Percentiles rank a stretch among this genome's conserved stretches.
phyloP scores from a whole-genome alignment of 2,888 invertebrate species.

The Torymus auratus region DNA sequence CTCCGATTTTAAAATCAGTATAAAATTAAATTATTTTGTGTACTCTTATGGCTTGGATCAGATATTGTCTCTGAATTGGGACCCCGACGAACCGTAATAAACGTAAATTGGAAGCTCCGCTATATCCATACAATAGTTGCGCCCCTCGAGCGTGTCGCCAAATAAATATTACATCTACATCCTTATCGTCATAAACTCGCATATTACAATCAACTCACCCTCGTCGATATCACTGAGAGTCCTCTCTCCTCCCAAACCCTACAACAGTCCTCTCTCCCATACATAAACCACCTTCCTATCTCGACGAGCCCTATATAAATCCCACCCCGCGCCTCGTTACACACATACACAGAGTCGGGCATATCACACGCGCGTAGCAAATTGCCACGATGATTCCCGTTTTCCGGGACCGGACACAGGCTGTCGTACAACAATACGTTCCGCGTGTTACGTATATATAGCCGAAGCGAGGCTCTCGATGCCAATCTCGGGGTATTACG shows the following conservation, averaged over 20 bases:
- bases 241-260: neutral
- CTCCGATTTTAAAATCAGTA: too few relatives aligned
- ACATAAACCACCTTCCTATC: conserved; percentile 4
- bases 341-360: too few relatives aligned
- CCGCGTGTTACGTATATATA: too few relatives aligned
- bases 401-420: conserved; percentile 3
- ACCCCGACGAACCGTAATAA: too few relatives aligned
- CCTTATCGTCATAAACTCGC: conserved; percentile 8
- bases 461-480: neutral
- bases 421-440: neutral
- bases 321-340: too few relatives aligned
- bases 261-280: neutral
- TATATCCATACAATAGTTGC: too few relatives aligned
- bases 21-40: too few relatives aligned
- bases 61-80: too few relatives aligned
- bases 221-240: conserved; percentile 31
- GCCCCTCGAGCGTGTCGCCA: neutral
- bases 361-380: conserved; percentile 6
- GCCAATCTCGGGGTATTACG: conserved; percentile 37
- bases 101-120: too few relatives aligned
- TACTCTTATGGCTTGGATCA: too few relatives aligned
- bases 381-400: conserved; percentile 41
- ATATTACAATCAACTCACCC: neutral
- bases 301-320: neutral
- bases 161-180: neutral